phyloP scores from a whole-genome alignment of 2,113 vertebrate species.

The Mesembrinibis cayennensis region DNA sequence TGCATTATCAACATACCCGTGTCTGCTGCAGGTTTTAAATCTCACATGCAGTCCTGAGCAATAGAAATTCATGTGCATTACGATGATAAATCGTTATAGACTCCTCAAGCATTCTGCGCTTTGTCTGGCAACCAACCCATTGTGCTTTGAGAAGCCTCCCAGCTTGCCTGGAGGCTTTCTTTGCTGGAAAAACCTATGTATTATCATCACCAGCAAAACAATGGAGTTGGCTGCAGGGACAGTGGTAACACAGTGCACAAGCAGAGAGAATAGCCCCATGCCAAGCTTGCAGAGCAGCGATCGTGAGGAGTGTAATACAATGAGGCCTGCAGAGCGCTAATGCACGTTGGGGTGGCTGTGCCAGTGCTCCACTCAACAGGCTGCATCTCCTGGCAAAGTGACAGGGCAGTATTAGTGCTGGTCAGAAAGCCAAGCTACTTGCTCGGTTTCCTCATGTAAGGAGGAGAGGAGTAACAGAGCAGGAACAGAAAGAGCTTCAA shows the following conservation, averaged over 20 bases:
- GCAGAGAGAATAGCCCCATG: background rate
- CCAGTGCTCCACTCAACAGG: constrained; percentile 18
- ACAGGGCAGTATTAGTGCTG: background rate
- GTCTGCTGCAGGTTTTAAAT: background rate
- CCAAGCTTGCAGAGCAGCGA: background rate
- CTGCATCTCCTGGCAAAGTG: background rate
- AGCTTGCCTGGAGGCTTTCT: background rate
- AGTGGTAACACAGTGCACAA: background rate
- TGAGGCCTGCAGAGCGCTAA: background rate
- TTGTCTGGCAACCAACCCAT: background rate
- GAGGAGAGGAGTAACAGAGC: background rate
- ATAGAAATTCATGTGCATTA: background rate
- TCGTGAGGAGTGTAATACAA: background rate
- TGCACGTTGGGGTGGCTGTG: background rate
- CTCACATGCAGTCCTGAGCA: background rate
- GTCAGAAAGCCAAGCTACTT: constrained; percentile 13
- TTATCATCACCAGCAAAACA: constrained; percentile 28
- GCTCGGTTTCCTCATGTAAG: background rate
- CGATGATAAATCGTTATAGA: background rate
- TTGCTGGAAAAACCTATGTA: background rate
- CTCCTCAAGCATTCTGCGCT: background rate
- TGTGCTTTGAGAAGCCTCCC: constrained; percentile 3
- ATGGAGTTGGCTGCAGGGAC: background rate
- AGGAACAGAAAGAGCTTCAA: background rate
- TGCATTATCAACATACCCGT: rapidly evolving